Evolutionary conservation across 2,797 vertebrate species (phyloP), one percentile per base, ranked within the genome.

Genomic region (Neosilurus mollespiculum): DNA sequence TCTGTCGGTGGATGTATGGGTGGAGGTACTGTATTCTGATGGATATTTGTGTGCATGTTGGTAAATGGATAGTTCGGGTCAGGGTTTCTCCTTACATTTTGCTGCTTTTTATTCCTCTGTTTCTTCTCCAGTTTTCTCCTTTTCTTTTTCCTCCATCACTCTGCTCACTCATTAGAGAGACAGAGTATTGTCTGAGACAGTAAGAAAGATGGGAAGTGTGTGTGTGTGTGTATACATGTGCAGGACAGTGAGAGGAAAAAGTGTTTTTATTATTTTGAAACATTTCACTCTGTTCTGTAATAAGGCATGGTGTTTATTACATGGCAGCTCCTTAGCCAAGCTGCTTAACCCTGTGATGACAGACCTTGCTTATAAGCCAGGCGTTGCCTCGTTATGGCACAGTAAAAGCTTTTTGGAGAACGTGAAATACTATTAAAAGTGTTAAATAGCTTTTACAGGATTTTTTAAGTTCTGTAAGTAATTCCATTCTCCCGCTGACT

Each of bases 91-190:
- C 70, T 54, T 20, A 58, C 8, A 1, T 58, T 49, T 72, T 24
- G 49, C 82, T 30, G n/a, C 61, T 59, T 43, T 20, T 1, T 80
- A 15, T 34, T 30, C n/a, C 22, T 54, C 26, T 61, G 89, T 87
- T 86, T 87, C 87, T 80, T 12, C 67, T 24, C 16, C 9, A 22
- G 26, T 51, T 78, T 76, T 34, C 24, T 82, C 62, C 8, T 51
- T 8, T 22, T 54, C 49, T 54, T 4, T 12, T 64, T 77, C 77
- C 79, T 59, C 62, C 43, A 70, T 87, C 85, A 82, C 86, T 87
- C 85, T 83, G 73, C 18, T 83, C 37, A 88, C 89, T 92, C 91
- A 90, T 92, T 91, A 92, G 86, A 83, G 86, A 93, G 90, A n/a
- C n/a, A n/a, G n/a, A 92, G 89, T 86, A 88, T 88, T 89, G 88